Evolutionary conservation across 2,113 vertebrate genomes (phyloP).

Genomic region (Chaetura pelagica): DNA sequence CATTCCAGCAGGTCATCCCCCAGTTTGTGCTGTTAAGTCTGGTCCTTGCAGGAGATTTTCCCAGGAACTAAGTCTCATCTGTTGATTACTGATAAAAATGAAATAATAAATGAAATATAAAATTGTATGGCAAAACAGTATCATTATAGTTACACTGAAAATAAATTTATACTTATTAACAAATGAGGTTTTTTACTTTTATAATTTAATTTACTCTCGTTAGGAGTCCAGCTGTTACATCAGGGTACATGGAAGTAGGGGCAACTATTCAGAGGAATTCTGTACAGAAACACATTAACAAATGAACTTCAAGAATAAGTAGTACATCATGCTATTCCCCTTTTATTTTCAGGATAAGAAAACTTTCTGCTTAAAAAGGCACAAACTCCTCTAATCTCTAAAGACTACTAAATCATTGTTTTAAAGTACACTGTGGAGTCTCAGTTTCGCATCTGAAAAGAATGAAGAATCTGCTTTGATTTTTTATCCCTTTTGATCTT

Average conservation of each 20-base stretch:
- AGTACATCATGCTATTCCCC: background rate
- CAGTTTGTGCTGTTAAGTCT: background rate
- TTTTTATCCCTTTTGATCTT: slow-evolving; percentile 44
- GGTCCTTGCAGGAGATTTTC: background rate
- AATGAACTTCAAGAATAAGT: background rate
- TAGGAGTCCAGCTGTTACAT: background rate
- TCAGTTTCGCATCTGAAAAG: background rate
- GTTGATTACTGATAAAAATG: background rate
- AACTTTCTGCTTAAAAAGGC: background rate
- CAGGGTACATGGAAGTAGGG: background rate
- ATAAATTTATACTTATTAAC: background rate
- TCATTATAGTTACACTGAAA: background rate
- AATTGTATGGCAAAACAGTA: background rate
- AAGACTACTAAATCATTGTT: slow-evolving; percentile 15
- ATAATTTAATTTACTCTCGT: background rate
- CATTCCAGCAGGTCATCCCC: too few species aligned
- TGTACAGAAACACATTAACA: background rate
- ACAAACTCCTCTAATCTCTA: background rate
- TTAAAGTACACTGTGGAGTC: background rate
- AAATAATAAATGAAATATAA: background rate
- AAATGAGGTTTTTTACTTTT: background rate
- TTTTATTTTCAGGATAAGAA: slow-evolving; percentile 20
- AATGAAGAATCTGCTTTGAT: slow-evolving; percentile 39
- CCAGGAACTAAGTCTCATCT: background rate
- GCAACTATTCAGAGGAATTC: background rate